phyloP scores from a whole-genome alignment of 2,113 vertebrate genomes.

The Austrofundulus limnaeus region DNA sequence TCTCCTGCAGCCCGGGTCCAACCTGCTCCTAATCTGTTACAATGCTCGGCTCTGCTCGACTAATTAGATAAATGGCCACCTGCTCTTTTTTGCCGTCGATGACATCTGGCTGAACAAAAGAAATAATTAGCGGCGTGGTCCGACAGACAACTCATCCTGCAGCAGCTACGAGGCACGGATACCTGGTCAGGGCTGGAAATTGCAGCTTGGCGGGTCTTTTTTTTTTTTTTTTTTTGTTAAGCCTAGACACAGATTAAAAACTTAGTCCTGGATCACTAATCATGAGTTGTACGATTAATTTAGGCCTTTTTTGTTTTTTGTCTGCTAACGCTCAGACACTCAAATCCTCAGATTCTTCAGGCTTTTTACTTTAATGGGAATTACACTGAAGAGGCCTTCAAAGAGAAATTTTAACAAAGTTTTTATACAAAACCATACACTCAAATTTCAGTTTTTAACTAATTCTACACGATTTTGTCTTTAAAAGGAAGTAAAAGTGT shows the following conservation, averaged over 20 bases:
- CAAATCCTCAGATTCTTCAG: not conserved
- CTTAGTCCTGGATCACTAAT: conserved; percentile 49
- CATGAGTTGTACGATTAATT: conserved; percentile 40
- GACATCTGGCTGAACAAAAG: conserved; percentile 81
- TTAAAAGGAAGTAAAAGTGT: too few species aligned
- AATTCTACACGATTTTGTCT: too few species aligned
- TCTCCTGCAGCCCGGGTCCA: conserved; percentile 20
- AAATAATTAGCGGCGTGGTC: conserved; percentile 66
- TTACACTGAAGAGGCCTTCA: too few species aligned
- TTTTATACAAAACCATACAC: too few species aligned
- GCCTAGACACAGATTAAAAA: conserved; percentile 69
- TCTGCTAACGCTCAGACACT: conserved; percentile 48
- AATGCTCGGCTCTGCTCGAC: conserved; percentile 66
- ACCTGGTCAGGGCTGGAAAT: conserved; percentile 64
- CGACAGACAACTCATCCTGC: conserved; percentile 55
- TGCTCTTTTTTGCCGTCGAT: conserved; percentile 66
- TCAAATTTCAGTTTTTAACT: too few species aligned
- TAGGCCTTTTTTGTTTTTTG: conserved; percentile 35
- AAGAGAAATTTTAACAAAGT: too few species aligned
- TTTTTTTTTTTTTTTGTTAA: conserved; percentile 41
- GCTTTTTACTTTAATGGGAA: not conserved
- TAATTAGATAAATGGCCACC: conserved; percentile 80
- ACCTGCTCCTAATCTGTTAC: conserved; percentile 62
- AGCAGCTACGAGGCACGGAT: conserved; percentile 51
- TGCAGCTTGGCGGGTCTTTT: conserved; percentile 63